These are phyloP conservation scores for Amphipyra berbera DNA, from an alignment of 2,888 invertebrate species.

Conservation along the genomic window DNA sequence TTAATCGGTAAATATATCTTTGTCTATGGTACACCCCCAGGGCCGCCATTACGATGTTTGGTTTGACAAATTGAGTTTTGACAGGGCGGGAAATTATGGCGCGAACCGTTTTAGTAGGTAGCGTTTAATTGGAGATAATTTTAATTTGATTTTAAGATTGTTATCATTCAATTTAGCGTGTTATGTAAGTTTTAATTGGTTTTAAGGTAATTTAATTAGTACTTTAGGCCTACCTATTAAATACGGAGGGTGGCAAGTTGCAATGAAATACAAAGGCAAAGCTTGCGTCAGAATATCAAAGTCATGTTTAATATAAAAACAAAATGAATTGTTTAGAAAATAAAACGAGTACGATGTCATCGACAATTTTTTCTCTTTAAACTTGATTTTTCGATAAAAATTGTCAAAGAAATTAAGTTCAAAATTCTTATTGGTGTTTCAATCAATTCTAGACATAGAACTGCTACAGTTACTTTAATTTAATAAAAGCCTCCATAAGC, in stretches of 20 bases:
- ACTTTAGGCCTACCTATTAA: conserved; percentile 24
- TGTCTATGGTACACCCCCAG: conserved; percentile 71
- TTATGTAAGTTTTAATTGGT: conserved; percentile 52
- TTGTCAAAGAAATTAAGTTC: no score
- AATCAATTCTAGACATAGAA: no score
- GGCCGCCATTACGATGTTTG: conserved; percentile 83
- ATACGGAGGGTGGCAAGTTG: background rate
- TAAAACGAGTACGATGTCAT: no score
- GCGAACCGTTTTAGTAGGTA: conserved; percentile 75
- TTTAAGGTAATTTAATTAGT: conserved; percentile 47
- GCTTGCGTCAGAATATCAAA: background rate
- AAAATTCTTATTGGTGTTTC: no score
- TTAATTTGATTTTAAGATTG: conserved; percentile 71
- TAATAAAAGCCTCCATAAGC: no score
- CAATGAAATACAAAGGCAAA: conserved; percentile 1
- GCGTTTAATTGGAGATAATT: conserved; percentile 71
- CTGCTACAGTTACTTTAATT: no score
- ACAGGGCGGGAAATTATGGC: conserved; percentile 83
- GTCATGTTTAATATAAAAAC: no score
- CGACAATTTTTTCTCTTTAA: no score
- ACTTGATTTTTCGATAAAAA: no score
- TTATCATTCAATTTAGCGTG: conserved; percentile 62
- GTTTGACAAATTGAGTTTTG: conserved; percentile 89
- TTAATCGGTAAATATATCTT: conserved; percentile 57
- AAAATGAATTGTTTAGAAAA: no score